A percentile compares a stretch with the other conserved stretches of the same genome.
Conservation (phyloP, 92 coral and sea anemone genomes). For the Porites rus region DNA sequence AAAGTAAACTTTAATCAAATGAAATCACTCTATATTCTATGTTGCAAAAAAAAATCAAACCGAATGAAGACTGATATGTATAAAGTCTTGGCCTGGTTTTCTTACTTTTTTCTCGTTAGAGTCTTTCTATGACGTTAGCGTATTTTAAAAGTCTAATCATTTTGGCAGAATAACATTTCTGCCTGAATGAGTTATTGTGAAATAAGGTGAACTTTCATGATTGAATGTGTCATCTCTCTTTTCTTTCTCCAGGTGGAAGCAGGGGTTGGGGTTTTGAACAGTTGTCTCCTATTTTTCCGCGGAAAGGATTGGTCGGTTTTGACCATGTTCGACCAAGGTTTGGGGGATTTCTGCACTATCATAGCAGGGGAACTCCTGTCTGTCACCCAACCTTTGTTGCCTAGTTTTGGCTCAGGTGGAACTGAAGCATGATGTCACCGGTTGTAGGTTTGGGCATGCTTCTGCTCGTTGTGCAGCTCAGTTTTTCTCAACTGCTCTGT, state of each 20-base stretch:
- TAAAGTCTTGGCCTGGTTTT: background rate
- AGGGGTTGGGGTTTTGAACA: background rate
- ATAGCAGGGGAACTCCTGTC: background rate
- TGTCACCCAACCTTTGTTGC: slow-evolving; percentile 28
- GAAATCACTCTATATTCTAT: background rate
- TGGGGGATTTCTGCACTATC: background rate
- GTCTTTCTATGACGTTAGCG: background rate
- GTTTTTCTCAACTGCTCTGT: slow-evolving; percentile 4
- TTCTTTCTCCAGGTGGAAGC: background rate
- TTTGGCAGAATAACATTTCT: slow-evolving; percentile 19
- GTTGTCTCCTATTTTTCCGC: slow-evolving; percentile 17
- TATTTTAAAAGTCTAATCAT: background rate
- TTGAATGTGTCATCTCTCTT: background rate
- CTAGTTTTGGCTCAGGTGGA: slow-evolving; percentile 13
- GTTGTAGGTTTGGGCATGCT: slow-evolving; percentile 38
- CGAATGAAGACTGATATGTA: background rate
- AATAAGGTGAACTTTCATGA: background rate
- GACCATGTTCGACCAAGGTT: slow-evolving; percentile 3
- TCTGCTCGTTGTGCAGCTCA: background rate
- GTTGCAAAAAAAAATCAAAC: background rate
- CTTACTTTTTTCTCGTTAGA: background rate
- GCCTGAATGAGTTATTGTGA: slow-evolving; percentile 12
- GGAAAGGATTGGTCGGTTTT: slow-evolving; percentile 15
- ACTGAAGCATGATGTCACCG: slow-evolving; percentile 17
- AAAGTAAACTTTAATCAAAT: background rate